A percentile compares a stretch with the other conserved stretches of the same genome.
Evolutionary conservation across 2,797 vertebrate genomes (phyloP).

Genomic region (Macroramphosus scolopax): DNA sequence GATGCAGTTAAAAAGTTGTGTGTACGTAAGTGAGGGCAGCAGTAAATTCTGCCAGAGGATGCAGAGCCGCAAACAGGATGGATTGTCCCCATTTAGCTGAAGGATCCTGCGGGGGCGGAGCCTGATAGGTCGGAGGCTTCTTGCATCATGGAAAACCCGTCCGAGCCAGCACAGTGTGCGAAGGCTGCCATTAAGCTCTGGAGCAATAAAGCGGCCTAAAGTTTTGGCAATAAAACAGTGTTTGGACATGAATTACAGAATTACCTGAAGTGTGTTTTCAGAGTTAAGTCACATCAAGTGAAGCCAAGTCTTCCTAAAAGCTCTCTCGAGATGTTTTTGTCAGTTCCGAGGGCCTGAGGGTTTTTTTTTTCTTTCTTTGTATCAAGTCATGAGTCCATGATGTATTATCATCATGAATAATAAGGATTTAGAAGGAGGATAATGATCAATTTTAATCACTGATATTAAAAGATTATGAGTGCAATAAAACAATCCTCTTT

Average conservation of each 20-base stretch:
- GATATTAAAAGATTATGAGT: no score
- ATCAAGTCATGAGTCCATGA: slow-evolving; percentile 8
- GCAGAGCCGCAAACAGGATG: slow-evolving; percentile 9
- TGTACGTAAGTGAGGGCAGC: slow-evolving; percentile 25
- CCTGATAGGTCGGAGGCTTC: slow-evolving; percentile 13
- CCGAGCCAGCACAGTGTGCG: slow-evolving; percentile 25
- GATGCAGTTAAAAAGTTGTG: slow-evolving; percentile 14
- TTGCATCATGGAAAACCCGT: slow-evolving; percentile 44
- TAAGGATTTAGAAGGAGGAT: no score
- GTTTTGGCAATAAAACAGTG: slow-evolving; percentile 37
- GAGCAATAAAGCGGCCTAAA: slow-evolving; percentile 44
- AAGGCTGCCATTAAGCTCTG: slow-evolving; percentile 27
- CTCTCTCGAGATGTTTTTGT: slow-evolving; percentile 16
- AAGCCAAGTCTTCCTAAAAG: slow-evolving; percentile 15
- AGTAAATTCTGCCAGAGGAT: slow-evolving; percentile 17
- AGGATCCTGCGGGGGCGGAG: slow-evolving; percentile 17
- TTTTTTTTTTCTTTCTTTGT: slow-evolving; percentile 6
- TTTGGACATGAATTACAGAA: slow-evolving; percentile 36
- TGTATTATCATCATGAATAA: no score
- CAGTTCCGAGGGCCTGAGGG: slow-evolving; percentile 11
- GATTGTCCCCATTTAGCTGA: slow-evolving; percentile 13
- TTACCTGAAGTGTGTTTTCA: slow-evolving; percentile 33
- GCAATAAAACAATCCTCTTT: neutral
- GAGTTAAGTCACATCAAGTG: slow-evolving; percentile 22
- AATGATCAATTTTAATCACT: no score